Conservation (phyloP, 2,113 vertebrate genomes). For the Cranoglanis bouderius region DNA sequence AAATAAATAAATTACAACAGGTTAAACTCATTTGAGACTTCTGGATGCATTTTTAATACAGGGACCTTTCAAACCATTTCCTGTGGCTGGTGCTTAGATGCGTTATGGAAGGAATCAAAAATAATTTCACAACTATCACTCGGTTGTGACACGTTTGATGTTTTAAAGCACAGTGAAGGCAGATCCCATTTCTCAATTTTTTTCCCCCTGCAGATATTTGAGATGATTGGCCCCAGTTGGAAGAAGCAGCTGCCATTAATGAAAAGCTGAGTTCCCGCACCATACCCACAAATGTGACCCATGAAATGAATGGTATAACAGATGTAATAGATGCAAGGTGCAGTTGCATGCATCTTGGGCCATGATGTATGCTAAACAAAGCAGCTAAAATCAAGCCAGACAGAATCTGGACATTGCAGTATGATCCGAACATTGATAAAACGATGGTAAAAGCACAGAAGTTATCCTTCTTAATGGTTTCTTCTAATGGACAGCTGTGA, state of each 20-base stretch:
- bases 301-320: slow-evolving; percentile 17
- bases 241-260: slow-evolving; percentile 63
- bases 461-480: slow-evolving; percentile 68
- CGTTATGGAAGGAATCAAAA: slow-evolving; percentile 26
- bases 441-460: slow-evolving; percentile 66
- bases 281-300: slow-evolving; percentile 16
- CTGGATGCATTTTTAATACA: neutral
- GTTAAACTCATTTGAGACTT: neutral
- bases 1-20: neutral
- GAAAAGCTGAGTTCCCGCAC: neutral
- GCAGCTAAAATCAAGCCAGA: slow-evolving; percentile 45
- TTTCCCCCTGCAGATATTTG: slow-evolving; percentile 36
- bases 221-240: slow-evolving; percentile 63
- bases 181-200: slow-evolving; percentile 31
- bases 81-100: slow-evolving; percentile 10
- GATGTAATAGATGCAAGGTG: slow-evolving; percentile 34
- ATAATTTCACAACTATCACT: slow-evolving; percentile 35
- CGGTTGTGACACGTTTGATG: slow-evolving; percentile 37
- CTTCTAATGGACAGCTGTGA: slow-evolving; percentile 75
- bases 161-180: slow-evolving; percentile 23
- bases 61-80: neutral
- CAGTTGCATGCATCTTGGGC: slow-evolving; percentile 3
- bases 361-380: neutral
- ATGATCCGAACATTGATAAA: slow-evolving; percentile 41
- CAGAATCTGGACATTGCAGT: slow-evolving; percentile 39